Evolutionary conservation across 2,113 vertebrate genomes (phyloP).

Genomic region (Oryzias curvinotus): DNA sequence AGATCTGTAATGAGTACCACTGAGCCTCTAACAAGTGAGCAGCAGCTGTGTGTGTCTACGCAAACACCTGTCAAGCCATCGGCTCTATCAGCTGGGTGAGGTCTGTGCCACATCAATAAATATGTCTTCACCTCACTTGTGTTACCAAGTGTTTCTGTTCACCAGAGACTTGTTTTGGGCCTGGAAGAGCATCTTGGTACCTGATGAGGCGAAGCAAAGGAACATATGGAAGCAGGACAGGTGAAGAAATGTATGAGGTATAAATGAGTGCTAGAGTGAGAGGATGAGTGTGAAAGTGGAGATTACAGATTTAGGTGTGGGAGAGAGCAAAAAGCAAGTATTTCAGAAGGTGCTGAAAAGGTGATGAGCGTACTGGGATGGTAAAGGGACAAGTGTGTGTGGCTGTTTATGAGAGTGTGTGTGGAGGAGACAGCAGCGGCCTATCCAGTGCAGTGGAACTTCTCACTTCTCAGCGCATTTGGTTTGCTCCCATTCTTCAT

Average conservation of each 20-base stretch:
- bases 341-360: constrained; percentile 63
- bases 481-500: constrained; percentile 83
- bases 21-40: constrained; percentile 70
- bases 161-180: constrained; percentile 25
- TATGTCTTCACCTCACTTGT: constrained; percentile 63
- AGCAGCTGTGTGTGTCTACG: constrained; percentile 38
- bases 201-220: constrained; percentile 62
- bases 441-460: constrained; percentile 82
- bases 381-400: constrained; percentile 30
- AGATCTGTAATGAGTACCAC: constrained; percentile 65
- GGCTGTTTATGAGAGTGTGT: constrained; percentile 33
- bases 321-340: constrained; percentile 58
- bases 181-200: constrained; percentile 56
- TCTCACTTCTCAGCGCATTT: constrained; percentile 84
- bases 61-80: constrained; percentile 65
- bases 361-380: constrained; percentile 27
- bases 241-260: constrained; percentile 32
- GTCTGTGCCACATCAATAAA: constrained; percentile 60
- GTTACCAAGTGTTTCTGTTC: constrained; percentile 49
- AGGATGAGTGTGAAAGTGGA: constrained; percentile 59
- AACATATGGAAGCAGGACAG: constrained; percentile 71
- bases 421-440: constrained; percentile 61
- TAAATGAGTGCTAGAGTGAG: constrained; percentile 39
- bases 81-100: constrained; percentile 67
- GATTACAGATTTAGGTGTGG: constrained; percentile 45